Conservation (phyloP, 2,797 vertebrate species). For the Premnoplex brunnescens region DNA sequence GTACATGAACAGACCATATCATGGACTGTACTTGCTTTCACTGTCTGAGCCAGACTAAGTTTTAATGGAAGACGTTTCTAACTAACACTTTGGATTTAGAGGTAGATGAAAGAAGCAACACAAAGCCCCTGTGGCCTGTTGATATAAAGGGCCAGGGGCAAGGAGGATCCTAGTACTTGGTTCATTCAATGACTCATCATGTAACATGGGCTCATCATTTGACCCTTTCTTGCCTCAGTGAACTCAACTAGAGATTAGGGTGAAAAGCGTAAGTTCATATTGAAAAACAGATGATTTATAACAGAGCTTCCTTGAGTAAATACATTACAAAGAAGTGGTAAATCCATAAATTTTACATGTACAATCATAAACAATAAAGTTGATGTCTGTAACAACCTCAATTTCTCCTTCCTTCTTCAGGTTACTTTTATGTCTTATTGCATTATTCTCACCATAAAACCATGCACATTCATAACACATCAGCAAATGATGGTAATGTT, state of each 20-base stretch:
- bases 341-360: slow-evolving; percentile 42
- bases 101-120: neutral
- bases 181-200: slow-evolving; percentile 64
- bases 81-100: slow-evolving; percentile 21
- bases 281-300: slow-evolving; percentile 64
- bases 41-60: neutral
- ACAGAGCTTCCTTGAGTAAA: slow-evolving; percentile 42
- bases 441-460: neutral
- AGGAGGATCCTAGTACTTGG: slow-evolving; percentile 39
- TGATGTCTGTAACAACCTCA: neutral
- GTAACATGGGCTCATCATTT: slow-evolving; percentile 49
- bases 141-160: slow-evolving; percentile 58
- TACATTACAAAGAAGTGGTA: slow-evolving; percentile 51
- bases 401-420: neutral
- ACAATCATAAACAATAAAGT: slow-evolving; percentile 32
- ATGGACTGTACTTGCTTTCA: neutral
- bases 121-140: slow-evolving; percentile 39
- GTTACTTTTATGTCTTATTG: neutral
- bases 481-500: neutral
- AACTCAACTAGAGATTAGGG: slow-evolving; percentile 50
- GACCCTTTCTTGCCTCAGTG: slow-evolving; percentile 56
- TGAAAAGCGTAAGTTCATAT: slow-evolving; percentile 41
- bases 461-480: neutral
- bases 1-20: neutral
- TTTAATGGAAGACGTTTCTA: slow-evolving; percentile 15